Evolutionary conservation across 2,113 vertebrate genomes (phyloP).

Genomic region (western clawed frog (Xenopus tropicalis)): UCB_Xtro_10.0 CM004443.2:125687501-125688000

Average conservation of each 20-base stretch:
- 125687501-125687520: too few species aligned
- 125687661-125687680: too few species aligned
- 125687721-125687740: background rate
- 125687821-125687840: constrained; percentile 39
- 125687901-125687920: constrained; percentile 40
- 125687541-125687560: too few species aligned
- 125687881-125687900: constrained; percentile 30
- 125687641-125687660: too few species aligned
- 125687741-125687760: constrained; percentile 16
- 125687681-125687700: background rate
- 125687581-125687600: too few species aligned
- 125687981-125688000: constrained; percentile 46
- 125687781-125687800: constrained; percentile 9
- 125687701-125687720: too few species aligned
- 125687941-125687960: constrained; percentile 36
- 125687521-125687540: too few species aligned
- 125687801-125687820: constrained; percentile 33
- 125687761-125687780: constrained; percentile 11
- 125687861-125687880: constrained; percentile 16
- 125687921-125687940: constrained; percentile 48
- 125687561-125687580: too few species aligned
- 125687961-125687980: constrained; percentile 50
- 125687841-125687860: constrained; percentile 27
- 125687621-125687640: too few species aligned
- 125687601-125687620: too few species aligned